Conservation (phyloP, 2,797 vertebrate genomes). For the Gallinago solitaria region DNA sequence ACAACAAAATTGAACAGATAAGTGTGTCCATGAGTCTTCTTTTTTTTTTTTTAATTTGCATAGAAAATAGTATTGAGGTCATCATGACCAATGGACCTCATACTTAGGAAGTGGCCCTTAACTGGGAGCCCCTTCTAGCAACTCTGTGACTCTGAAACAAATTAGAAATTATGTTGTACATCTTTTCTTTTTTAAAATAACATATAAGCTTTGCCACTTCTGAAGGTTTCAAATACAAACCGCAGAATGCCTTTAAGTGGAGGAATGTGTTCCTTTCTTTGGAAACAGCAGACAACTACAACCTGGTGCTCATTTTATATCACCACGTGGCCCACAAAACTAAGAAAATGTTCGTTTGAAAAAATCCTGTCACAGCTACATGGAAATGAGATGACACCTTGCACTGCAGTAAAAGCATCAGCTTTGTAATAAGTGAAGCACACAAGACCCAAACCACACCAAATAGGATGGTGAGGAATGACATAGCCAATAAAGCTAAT, state of each 20-base stretch:
- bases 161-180: background rate
- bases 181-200: background rate
- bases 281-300: background rate
- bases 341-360: background rate
- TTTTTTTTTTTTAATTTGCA: background rate
- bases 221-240: background rate
- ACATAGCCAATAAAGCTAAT: background rate
- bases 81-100: background rate
- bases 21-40: background rate
- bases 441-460: background rate
- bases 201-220: background rate
- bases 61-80: background rate
- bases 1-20: background rate
- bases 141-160: background rate
- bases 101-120: background rate
- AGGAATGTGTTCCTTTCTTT: background rate
- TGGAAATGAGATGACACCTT: background rate
- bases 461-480: background rate
- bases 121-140: background rate
- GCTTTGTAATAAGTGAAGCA: background rate
- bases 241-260: background rate
- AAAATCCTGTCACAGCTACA: background rate
- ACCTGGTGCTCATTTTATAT: background rate
- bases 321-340: background rate
- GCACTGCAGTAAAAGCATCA: background rate